Conservation (phyloP, 1,140 invertebrate genomes). For the Zaprionus kolodkinae region DNA sequence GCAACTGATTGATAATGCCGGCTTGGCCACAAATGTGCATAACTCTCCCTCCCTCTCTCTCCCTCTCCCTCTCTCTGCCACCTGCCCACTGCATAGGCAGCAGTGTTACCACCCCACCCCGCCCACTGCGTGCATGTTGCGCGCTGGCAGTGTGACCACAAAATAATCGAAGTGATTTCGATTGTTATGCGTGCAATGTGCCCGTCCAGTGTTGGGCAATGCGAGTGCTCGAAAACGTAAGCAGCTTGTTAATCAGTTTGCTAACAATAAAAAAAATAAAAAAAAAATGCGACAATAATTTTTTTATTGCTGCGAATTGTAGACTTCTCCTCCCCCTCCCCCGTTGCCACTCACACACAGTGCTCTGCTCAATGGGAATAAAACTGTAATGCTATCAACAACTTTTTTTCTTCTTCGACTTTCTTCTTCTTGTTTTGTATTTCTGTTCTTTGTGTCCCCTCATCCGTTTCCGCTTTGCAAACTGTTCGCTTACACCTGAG, state of each 20-base stretch:
- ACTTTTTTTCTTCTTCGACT: background rate
- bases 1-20: conserved; percentile 50
- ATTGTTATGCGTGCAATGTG: background rate
- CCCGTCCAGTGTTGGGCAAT: background rate
- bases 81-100: too few relatives aligned
- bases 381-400: conserved; percentile 1
- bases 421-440: too few relatives aligned
- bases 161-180: background rate
- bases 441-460: background rate
- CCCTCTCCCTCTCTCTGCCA: too few relatives aligned
- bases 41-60: too few relatives aligned
- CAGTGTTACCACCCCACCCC: background rate
- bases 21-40: conserved; percentile 48
- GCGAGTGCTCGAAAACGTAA: background rate
- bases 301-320: background rate
- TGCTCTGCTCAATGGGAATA: background rate
- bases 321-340: background rate
- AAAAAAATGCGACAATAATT: background rate
- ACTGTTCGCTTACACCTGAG: conserved; percentile 6
- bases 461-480: background rate
- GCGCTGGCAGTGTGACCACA: too few relatives aligned
- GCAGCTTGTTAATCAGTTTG: background rate
- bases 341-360: background rate
- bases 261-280: background rate
- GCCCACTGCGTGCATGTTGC: too few relatives aligned